Evolutionary conservation across 2,888 invertebrate species (phyloP).

Genomic region (Tetanocera ferruginea): DNA sequence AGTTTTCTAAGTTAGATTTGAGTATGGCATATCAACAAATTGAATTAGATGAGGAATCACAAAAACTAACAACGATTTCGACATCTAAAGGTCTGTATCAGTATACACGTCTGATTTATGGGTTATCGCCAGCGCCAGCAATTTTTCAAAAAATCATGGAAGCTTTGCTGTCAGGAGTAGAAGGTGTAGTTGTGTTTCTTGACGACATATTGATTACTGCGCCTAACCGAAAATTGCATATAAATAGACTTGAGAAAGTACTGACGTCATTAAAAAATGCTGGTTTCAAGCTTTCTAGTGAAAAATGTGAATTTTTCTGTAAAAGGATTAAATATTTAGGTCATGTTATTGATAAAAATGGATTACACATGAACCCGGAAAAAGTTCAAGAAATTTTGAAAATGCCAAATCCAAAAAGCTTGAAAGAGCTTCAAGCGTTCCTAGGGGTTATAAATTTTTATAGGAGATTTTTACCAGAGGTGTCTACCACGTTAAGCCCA

Average conservation of each 20-base stretch:
- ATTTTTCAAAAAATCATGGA: slow-evolving; percentile 63
- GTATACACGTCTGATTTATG: slow-evolving; percentile 55
- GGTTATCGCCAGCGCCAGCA: slow-evolving; percentile 61
- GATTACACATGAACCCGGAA: slow-evolving; percentile 52
- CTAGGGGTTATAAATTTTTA: too few species aligned
- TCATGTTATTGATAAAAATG: slow-evolving; percentile 54
- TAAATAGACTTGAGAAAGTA: slow-evolving; percentile 53
- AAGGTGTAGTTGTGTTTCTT: slow-evolving; percentile 44
- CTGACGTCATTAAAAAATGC: slow-evolving; percentile 56
- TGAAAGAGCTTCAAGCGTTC: slow-evolving; percentile 54
- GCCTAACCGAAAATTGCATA: slow-evolving; percentile 24
- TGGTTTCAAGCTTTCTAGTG: slow-evolving; percentile 36
- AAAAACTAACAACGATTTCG: slow-evolving; percentile 55
- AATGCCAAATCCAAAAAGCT: slow-evolving; percentile 46
- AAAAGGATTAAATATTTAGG: slow-evolving; percentile 54
- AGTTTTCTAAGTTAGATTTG: slow-evolving; percentile 49
- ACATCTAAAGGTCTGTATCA: slow-evolving; percentile 50
- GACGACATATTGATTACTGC: slow-evolving; percentile 56
- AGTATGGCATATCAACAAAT: slow-evolving; percentile 61
- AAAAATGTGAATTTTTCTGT: slow-evolving; percentile 38
- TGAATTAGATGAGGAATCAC: slow-evolving; percentile 54
- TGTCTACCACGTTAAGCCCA: slow-evolving; percentile 54
- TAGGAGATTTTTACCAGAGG: slow-evolving; percentile 58
- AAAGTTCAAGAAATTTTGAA: slow-evolving; percentile 44
- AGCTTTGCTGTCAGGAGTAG: slow-evolving; percentile 52